Evolutionary conservation across 2,113 vertebrate species (phyloP).

Genomic region (Vombatus ursinus): DNA sequence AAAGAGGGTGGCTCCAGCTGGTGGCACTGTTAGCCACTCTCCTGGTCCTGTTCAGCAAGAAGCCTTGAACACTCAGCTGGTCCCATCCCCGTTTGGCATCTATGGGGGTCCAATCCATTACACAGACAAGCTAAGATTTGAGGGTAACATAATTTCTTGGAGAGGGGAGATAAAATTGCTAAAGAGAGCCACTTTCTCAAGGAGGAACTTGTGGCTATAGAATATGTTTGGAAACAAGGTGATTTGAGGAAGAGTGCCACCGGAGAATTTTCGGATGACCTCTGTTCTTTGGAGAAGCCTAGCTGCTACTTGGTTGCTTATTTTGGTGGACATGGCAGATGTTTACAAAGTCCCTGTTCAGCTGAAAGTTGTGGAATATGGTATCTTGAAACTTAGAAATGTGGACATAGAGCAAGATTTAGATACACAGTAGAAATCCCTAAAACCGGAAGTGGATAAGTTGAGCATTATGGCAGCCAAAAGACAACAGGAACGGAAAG

Average conservation of each 20-base stretch:
- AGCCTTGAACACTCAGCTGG: too few species aligned
- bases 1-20: slow-evolving; percentile 89
- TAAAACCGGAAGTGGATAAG: slow-evolving; percentile 98
- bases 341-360: slow-evolving; percentile 98
- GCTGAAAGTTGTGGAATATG: slow-evolving; percentile 98
- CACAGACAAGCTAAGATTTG: slow-evolving; percentile 58
- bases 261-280: neutral
- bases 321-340: slow-evolving; percentile 98
- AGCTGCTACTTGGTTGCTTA: slow-evolving; percentile 96
- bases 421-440: slow-evolving; percentile 96
- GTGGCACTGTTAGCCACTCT: too few species aligned
- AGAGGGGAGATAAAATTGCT: slow-evolving; percentile 95
- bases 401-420: slow-evolving; percentile 97
- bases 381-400: slow-evolving; percentile 93
- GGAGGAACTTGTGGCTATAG: slow-evolving; percentile 92
- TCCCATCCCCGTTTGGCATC: too few species aligned
- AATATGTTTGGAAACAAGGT: slow-evolving; percentile 97
- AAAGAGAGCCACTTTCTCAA: slow-evolving; percentile 96
- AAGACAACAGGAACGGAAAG: slow-evolving; percentile 98
- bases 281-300: slow-evolving; percentile 83
- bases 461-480: slow-evolving; percentile 98
- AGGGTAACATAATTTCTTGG: slow-evolving; percentile 94
- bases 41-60: too few species aligned
- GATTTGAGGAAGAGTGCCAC: slow-evolving; percentile 13
- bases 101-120: neutral